Evolutionary conservation across 2,888 invertebrate genomes (phyloP).

Genomic region (Neoaliturus tenellus): DNA sequence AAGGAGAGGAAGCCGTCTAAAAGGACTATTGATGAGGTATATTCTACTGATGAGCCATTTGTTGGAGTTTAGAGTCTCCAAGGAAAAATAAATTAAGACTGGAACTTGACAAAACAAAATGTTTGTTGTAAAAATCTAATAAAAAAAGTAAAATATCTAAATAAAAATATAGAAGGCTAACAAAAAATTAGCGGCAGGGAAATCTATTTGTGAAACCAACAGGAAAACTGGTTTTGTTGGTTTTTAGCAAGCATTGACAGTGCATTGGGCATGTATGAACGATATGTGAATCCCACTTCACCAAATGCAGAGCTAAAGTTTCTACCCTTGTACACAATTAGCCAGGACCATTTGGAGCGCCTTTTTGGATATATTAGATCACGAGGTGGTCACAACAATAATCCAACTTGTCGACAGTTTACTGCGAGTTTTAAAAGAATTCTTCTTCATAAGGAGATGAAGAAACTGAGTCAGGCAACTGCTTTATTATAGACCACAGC

Average conservation of each 20-base stretch:
- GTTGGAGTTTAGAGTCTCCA: slow-evolving; percentile 34
- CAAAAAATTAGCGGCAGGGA: neutral
- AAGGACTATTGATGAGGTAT: slow-evolving; percentile 6
- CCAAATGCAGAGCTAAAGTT: neutral
- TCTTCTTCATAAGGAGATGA: neutral
- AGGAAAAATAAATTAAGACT: slow-evolving; percentile 16
- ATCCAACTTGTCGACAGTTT: neutral
- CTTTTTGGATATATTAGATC: neutral
- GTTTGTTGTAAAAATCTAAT: neutral
- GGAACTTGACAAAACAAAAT: slow-evolving; percentile 1
- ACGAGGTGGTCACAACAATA: neutral
- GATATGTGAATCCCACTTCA: neutral
- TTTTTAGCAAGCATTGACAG: neutral
- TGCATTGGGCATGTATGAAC: neutral
- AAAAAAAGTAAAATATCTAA: neutral
- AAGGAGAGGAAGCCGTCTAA: neutral
- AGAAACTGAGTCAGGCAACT: no score
- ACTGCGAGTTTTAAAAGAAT: neutral
- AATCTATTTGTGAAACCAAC: neutral
- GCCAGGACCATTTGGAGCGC: neutral
- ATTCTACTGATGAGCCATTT: neutral
- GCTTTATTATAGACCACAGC: neutral
- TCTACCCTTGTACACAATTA: neutral
- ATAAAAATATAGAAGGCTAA: neutral
- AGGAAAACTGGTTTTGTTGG: neutral